Conservation (phyloP, 92 coral and sea anemone species). For the Ricordea florida region DNA sequence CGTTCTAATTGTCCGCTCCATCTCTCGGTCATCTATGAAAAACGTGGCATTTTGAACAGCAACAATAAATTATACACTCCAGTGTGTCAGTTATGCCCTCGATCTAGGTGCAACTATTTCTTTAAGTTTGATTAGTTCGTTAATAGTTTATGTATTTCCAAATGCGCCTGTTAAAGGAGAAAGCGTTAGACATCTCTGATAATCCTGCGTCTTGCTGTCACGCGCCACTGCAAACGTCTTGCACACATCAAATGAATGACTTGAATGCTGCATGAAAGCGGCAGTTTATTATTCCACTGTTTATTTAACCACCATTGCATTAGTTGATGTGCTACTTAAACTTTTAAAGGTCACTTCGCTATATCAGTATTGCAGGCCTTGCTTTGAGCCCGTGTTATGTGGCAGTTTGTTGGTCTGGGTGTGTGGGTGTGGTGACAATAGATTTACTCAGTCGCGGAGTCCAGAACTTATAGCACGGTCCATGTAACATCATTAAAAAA, state of each 20-base stretch:
- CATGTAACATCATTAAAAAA: too few relatives aligned
- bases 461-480: too few relatives aligned
- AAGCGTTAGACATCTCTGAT: background rate
- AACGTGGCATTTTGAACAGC: too few relatives aligned
- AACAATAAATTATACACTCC: too few relatives aligned
- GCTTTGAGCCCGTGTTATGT: background rate
- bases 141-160: background rate
- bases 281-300: constrained; percentile 2
- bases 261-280: background rate
- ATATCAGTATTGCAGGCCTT: background rate
- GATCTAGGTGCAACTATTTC: background rate
- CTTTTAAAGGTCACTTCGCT: background rate
- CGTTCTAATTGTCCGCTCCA: too few relatives aligned
- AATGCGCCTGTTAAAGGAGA: background rate
- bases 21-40: too few relatives aligned
- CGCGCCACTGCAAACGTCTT: constrained; percentile 11
- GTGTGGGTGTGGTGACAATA: too few relatives aligned
- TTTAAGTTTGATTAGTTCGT: background rate
- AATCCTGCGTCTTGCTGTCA: background rate
- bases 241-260: background rate
- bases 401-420: too few relatives aligned
- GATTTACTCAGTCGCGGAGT: too few relatives aligned
- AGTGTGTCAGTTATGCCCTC: too few relatives aligned
- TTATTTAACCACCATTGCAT: background rate
- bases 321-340: background rate